These are phyloP conservation scores for Pammene aurita DNA, from an alignment of 2,888 invertebrate genomes.

Conservation along the genomic window DNA sequence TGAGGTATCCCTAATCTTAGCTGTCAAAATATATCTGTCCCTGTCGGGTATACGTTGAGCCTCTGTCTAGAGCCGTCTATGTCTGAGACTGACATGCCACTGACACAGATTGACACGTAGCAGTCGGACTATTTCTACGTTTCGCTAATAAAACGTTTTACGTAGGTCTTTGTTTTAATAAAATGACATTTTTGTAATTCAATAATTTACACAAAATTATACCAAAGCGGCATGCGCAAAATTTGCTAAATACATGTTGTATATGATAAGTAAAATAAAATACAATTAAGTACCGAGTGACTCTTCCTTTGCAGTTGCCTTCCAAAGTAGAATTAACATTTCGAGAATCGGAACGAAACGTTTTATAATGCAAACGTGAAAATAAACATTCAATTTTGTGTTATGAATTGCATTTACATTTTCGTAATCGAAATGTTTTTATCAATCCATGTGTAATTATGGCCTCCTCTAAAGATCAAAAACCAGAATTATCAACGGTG, in stretches of 20 bases:
- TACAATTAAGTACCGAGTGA: too few relatives aligned
- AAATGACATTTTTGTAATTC: background rate
- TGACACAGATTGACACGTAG: slow-evolving; percentile 29
- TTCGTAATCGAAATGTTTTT: slow-evolving; percentile 52
- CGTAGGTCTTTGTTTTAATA: background rate
- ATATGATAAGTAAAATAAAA: too few relatives aligned
- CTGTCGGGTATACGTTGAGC: too few relatives aligned
- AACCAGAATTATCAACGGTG: slow-evolving; percentile 62
- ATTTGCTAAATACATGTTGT: background rate
- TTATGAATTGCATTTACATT: slow-evolving; percentile 45
- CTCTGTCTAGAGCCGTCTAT: too few relatives aligned
- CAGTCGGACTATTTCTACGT: slow-evolving; percentile 21
- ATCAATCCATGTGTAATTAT: slow-evolving; percentile 56
- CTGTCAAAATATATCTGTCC: too few relatives aligned
- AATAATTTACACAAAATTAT: background rate
- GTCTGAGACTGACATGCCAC: too few relatives aligned
- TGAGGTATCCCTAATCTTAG: too few relatives aligned
- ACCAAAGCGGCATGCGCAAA: too few relatives aligned
- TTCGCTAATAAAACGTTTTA: slow-evolving; percentile 1
- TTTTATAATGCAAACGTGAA: slow-evolving; percentile 19
- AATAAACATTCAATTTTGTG: slow-evolving; percentile 20
- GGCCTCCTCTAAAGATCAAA: slow-evolving; percentile 68
- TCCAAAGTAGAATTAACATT: background rate
- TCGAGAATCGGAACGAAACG: slow-evolving; percentile 10
- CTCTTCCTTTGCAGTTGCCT: background rate